Evolutionary conservation across 2,888 invertebrate species (phyloP).

Genomic region (Stegophylla sp.): DNA sequence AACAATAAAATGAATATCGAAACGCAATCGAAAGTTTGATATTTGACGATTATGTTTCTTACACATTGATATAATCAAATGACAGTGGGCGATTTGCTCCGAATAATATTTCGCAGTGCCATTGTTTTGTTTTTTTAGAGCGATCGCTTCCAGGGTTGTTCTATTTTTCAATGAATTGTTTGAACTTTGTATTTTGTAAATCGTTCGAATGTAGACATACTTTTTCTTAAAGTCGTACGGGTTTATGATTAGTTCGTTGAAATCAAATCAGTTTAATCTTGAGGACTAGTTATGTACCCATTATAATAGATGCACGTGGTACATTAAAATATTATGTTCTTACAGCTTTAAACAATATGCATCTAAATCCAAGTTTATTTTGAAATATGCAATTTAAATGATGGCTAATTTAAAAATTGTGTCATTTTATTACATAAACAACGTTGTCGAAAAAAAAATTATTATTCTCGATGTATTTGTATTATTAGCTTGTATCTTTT

Average conservation of each 20-base stretch:
- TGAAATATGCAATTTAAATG: too few relatives aligned
- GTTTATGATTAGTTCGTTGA: not conserved
- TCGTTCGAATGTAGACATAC: not conserved
- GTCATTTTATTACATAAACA: too few relatives aligned
- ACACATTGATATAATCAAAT: not conserved
- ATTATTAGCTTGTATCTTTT: too few relatives aligned
- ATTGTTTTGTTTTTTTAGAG: not conserved
- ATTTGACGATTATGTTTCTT: not conserved
- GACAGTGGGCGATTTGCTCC: constrained; percentile 20
- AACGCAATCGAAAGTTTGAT: constrained; percentile 20
- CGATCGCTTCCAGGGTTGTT: constrained; percentile 17
- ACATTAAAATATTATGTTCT: too few relatives aligned
- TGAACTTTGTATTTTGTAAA: not conserved
- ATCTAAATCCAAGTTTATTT: too few relatives aligned
- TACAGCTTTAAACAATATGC: too few relatives aligned
- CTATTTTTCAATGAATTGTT: constrained; percentile 30
- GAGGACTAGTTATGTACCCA: too few relatives aligned
- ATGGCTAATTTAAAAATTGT: too few relatives aligned
- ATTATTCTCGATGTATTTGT: too few relatives aligned
- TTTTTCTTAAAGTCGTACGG: not conserved
- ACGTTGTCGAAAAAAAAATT: too few relatives aligned
- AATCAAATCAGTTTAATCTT: too few relatives aligned
- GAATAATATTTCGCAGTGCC: not conserved
- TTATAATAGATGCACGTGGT: too few relatives aligned
- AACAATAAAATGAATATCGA: constrained; percentile 11